Evolutionary conservation across 2,888 invertebrate species (phyloP), one percentile per base, ranked within the genome.

Genomic region (Cyrtodaria siliqua): DNA sequence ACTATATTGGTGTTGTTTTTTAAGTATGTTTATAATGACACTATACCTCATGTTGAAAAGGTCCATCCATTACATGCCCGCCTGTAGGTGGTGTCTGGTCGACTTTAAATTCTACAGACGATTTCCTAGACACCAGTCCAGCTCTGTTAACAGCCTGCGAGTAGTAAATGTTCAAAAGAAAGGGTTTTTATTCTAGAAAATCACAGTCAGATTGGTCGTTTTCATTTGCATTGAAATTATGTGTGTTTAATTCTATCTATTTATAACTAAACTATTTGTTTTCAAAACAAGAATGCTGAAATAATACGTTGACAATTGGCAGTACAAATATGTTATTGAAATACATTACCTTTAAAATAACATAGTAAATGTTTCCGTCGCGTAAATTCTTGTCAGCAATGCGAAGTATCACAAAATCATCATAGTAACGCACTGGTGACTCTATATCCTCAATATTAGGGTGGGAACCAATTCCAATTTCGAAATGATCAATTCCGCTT

Each of bases 131-230:
- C n/a, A 23, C n/a, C 14, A 63, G 40, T 1, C 55, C 63, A 23
- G 63, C 63, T 24, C 63, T 52, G 27, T 63, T 63, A 3, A 42
- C n/a, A n/a, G 63, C 63, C 63, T 63, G 49, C 42, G n/a, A n/a
- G n/a, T 8, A 23, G 16, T 18, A 47, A 47, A 18, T 16, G n/a
- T 18, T 40, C 40, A 40, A 9, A 9, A 40, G 40, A 9, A 50
- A 50, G 18, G 50, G 18, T n/a, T n/a, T n/a, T n/a, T n/a, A n/a
- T n/a, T n/a, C n/a, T n/a, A n/a, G n/a, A n/a, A n/a, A n/a, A n/a
- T n/a, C n/a, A n/a, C n/a, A n/a, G n/a, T n/a, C n/a, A n/a, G n/a
- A n/a, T n/a, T n/a, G n/a, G n/a, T n/a, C n/a, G n/a, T n/a, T n/a
- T n/a, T n/a, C n/a, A n/a, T n/a, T n/a, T n/a, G n/a, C n/a, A n/a